Conservation (phyloP, 2,888 invertebrate species). For the Coleophora flavipennella region DNA sequence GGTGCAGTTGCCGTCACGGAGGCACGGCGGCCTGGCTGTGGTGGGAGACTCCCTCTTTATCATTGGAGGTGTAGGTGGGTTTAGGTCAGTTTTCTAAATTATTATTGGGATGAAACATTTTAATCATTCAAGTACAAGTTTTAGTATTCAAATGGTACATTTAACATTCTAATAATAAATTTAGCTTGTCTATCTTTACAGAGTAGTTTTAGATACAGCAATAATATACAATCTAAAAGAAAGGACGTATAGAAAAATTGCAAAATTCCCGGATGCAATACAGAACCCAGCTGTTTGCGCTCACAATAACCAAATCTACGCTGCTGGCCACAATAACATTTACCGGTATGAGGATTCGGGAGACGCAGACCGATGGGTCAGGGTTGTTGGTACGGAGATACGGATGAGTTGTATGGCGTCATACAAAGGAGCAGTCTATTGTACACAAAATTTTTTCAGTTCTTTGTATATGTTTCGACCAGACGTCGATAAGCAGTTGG, state of each 20-base stretch:
- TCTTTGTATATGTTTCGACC: constrained; percentile 46
- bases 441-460: constrained; percentile 45
- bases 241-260: constrained; percentile 35
- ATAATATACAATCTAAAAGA: constrained; percentile 43
- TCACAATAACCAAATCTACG: constrained; percentile 39
- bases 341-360: constrained; percentile 38
- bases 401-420: constrained; percentile 38
- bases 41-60: constrained; percentile 41
- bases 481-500: constrained; percentile 26
- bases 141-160: too few species aligned
- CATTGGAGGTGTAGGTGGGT: constrained; percentile 57
- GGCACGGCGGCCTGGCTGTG: constrained; percentile 47
- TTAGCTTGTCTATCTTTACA: constrained; percentile 25
- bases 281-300: constrained; percentile 50
- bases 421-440: constrained; percentile 44
- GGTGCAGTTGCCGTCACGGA: constrained; percentile 38
- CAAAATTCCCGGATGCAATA: constrained; percentile 44
- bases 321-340: constrained; percentile 40
- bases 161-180: too few species aligned
- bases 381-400: constrained; percentile 29
- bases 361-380: constrained; percentile 31
- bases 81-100: constrained; percentile 40
- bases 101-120: too few species aligned
- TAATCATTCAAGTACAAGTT: too few species aligned
- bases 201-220: constrained; percentile 43